Percentiles rank a stretch among this genome's conserved stretches.
These are phyloP conservation scores for Endomychus coccineus DNA, from an alignment of 2,888 invertebrate species.

Conservation along the genomic window DNA sequence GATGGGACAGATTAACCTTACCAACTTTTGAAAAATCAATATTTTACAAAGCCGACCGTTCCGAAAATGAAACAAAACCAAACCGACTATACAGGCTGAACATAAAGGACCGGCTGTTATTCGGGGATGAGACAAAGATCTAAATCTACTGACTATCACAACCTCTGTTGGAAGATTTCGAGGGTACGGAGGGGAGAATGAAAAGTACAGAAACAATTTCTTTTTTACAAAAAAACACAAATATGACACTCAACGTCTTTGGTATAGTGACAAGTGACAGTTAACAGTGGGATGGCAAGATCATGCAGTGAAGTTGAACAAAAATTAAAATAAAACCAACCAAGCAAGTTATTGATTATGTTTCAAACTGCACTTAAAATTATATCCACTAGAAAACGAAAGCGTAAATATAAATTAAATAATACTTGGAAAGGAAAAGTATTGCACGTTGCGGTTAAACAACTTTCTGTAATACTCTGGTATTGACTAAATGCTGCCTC, in stretches of 20 bases:
- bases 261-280: slow-evolving; percentile 33
- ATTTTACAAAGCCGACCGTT: too few relatives aligned
- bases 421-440: slow-evolving; percentile 37
- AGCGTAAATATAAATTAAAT: slow-evolving; percentile 37
- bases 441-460: slow-evolving; percentile 41
- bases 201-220: too few relatives aligned
- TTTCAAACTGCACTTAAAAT: too few relatives aligned
- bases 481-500: slow-evolving; percentile 43
- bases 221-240: too few relatives aligned
- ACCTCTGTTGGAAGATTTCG: slow-evolving; percentile 46
- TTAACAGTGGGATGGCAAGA: slow-evolving; percentile 28
- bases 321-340: too few relatives aligned
- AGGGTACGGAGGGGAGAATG: slow-evolving; percentile 32
- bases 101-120: too few relatives aligned
- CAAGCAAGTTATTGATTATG: too few relatives aligned
- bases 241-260: slow-evolving; percentile 43
- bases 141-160: slow-evolving; percentile 43
- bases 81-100: too few relatives aligned
- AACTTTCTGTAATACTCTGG: slow-evolving; percentile 38
- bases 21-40: too few relatives aligned
- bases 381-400: slow-evolving; percentile 28
- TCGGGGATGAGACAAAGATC: slow-evolving; percentile 24
- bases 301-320: slow-evolving; percentile 19
- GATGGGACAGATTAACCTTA: too few relatives aligned
- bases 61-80: too few relatives aligned